Evolutionary conservation across 2,113 vertebrate genomes (phyloP).

Genomic region (Phalacrocorax brasilianus): DNA sequence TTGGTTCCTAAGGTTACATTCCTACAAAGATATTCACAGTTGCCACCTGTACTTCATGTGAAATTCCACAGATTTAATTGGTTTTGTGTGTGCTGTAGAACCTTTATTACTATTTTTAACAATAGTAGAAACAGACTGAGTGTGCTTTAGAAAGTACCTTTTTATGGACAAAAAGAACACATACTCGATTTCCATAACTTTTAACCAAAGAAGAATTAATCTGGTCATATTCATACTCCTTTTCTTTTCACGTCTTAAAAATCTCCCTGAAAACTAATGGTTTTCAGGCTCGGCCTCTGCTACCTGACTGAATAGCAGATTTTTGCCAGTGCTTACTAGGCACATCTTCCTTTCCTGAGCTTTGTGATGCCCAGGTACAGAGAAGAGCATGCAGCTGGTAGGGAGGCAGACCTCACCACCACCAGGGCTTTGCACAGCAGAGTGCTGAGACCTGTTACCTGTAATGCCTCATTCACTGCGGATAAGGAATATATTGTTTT

Average conservation of each 20-base stretch:
- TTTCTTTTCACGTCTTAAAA: neutral
- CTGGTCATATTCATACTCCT: neutral
- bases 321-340: neutral
- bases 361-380: neutral
- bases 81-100: neutral
- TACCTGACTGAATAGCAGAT: neutral
- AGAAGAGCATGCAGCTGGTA: rapidly evolving
- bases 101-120: neutral
- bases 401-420: neutral
- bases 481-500: neutral
- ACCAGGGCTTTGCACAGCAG: neutral
- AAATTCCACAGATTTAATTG: neutral
- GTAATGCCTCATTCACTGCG: rapidly evolving
- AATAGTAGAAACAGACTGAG: neutral
- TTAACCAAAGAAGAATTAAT: neutral
- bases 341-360: neutral
- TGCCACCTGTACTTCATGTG: neutral
- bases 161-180: neutral
- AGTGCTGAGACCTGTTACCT: neutral
- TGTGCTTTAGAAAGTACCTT: neutral
- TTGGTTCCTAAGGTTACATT: neutral
- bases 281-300: neutral
- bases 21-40: neutral
- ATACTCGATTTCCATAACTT: neutral
- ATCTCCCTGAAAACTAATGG: neutral